Conservation (phyloP, 2,113 vertebrate genomes). For the Trichomycterus rosablanca region DNA sequence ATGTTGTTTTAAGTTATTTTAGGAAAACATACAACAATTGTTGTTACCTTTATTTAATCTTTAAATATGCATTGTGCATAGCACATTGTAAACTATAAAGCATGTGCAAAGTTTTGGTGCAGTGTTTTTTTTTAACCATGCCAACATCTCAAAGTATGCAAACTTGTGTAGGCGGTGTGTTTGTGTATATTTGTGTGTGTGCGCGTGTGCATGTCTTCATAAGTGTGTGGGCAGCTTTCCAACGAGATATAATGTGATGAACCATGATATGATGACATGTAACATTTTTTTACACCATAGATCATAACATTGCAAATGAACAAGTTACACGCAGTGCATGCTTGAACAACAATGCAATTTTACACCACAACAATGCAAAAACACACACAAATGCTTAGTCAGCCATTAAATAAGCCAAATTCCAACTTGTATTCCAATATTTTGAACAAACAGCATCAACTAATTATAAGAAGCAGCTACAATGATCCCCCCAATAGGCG, state of each 20-base stretch:
- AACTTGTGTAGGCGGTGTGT: conserved; percentile 28
- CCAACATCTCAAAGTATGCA: conserved; percentile 15
- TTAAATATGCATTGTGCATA: not conserved
- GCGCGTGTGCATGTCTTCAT: conserved; percentile 7
- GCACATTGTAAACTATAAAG: not conserved
- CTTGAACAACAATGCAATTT: too few relatives aligned
- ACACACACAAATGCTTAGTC: too few relatives aligned
- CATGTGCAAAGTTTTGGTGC: not conserved
- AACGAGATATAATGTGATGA: conserved; percentile 25
- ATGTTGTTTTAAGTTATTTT: too few relatives aligned
- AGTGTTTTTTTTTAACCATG: not conserved
- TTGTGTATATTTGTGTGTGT: conserved; percentile 6
- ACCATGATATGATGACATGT: conserved; percentile 18
- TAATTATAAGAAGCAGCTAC: too few relatives aligned
- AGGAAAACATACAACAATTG: too few relatives aligned
- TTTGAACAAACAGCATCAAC: too few relatives aligned
- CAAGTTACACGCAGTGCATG: too few relatives aligned
- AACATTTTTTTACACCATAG: conserved; percentile 1
- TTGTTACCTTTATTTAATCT: too few relatives aligned
- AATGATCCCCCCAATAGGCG: too few relatives aligned
- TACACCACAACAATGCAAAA: too few relatives aligned
- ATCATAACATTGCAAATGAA: not conserved
- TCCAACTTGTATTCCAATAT: too few relatives aligned
- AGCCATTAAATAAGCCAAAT: too few relatives aligned
- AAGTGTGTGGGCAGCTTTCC: conserved; percentile 26